Evolutionary conservation across 2,113 vertebrate genomes (phyloP), one percentile per base, ranked within the genome.

Genomic region (Catharus bicknelli): DNA sequence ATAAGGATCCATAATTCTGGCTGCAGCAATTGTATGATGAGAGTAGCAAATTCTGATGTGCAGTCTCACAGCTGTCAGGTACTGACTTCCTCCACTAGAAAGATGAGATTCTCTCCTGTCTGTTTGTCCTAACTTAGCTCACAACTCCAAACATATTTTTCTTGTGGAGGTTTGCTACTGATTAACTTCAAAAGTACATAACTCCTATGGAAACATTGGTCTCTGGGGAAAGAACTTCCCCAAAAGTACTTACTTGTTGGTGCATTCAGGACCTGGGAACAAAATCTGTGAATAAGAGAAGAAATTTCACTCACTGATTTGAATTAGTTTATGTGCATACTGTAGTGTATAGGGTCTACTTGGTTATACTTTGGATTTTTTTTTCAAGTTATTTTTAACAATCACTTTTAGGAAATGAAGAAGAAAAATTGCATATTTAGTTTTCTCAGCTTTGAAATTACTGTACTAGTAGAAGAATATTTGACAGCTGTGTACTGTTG

Each of bases 401-500:
- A 9, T 64, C 20, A n/a, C 34, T 61, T 81, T 29, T 51, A 66
- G 38, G 36, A 83, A 77, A 45, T 55, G 23, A 73, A 63, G 64
- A 64, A 88, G 36, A 69, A 66, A 86, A 83, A 34, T 27, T 10
- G 7, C 29, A 2, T 59, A 16, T 47, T 74, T 90, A 30, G 43
- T 69, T 95, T 94, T 75, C 57, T 26, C 20, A 51, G n/a, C 55
- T 74, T 88, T 81, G 57, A 66, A 55, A 55, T 74, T 57, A 51
- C 42, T 76, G 29, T 67, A 61, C 80, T 90, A 42, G 23, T 95
- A 63, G 81, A 96, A 88, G 79, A 57, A 51, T 91, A 45, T 81
- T 96, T 95, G 96, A 95, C 95, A 96, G 93, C 95, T 97, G 95
- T 95, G 96, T 95, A 94, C 74, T 95, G 80, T 50, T 97, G 59